These are phyloP conservation scores for Sphenodon punctatus DNA, from an alignment of 2,797 vertebrate genomes.

Conservation along the genomic window DNA sequence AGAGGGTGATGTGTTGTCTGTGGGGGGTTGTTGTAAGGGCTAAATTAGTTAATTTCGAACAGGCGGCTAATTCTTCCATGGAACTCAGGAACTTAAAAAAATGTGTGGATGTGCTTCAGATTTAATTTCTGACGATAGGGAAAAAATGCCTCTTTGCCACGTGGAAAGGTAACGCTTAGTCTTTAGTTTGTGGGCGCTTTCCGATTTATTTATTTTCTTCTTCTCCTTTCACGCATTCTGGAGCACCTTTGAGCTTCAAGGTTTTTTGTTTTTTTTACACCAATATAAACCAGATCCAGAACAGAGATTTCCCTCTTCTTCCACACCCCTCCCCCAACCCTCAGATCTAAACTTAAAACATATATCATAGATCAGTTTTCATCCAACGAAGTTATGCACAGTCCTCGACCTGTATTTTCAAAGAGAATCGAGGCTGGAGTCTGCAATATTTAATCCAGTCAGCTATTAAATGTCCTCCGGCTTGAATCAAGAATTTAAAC, in stretches of 20 bases:
- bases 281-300: slow-evolving; percentile 71
- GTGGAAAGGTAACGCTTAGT: background rate
- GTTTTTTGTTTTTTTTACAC: slow-evolving; percentile 62
- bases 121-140: background rate
- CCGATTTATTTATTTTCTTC: background rate
- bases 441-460: slow-evolving; percentile 79
- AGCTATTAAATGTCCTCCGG: slow-evolving; percentile 78
- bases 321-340: slow-evolving; percentile 36
- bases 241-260: slow-evolving; percentile 72
- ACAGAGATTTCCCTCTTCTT: slow-evolving; percentile 53
- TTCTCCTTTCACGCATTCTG: slow-evolving; percentile 4
- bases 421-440: slow-evolving; percentile 70
- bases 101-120: slow-evolving; percentile 1
- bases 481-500: slow-evolving; percentile 73
- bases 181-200: background rate
- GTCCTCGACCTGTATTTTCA: slow-evolving; percentile 76
- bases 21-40: slow-evolving; percentile 33
- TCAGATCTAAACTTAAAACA: slow-evolving; percentile 78
- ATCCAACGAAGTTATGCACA: slow-evolving; percentile 72
- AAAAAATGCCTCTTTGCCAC: slow-evolving; percentile 9
- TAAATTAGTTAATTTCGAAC: slow-evolving; percentile 64
- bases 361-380: slow-evolving; percentile 80
- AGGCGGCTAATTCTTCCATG: slow-evolving; percentile 18
- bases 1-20: slow-evolving; percentile 24
- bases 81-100: slow-evolving; percentile 20